Conservation (phyloP, 2,113 vertebrate species). For the Ptilorrhoa leucosticta region DNA sequence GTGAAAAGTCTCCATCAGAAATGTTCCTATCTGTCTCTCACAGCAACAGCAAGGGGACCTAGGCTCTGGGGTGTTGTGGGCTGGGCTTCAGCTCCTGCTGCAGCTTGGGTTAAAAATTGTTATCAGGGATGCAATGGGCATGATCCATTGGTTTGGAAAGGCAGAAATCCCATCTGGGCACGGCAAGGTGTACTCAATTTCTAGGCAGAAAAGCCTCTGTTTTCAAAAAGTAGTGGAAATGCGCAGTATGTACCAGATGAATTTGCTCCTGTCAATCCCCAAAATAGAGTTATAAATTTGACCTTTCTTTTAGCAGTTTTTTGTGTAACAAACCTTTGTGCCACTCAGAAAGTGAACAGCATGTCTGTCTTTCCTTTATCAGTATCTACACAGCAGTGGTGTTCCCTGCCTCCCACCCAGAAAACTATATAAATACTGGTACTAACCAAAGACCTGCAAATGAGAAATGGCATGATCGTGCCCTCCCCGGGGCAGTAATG, state of each 20-base stretch:
- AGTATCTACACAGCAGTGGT: rapidly evolving
- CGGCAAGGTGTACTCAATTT: rapidly evolving
- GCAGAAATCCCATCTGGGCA: not conserved
- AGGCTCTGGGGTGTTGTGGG: rapidly evolving
- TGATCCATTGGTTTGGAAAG: not conserved
- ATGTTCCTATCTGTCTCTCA: rapidly evolving
- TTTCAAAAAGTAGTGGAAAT: not conserved
- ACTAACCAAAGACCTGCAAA: not conserved
- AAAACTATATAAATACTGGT: rapidly evolving
- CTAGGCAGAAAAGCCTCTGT: not conserved
- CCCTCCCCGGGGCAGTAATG: no score
- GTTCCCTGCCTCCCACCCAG: rapidly evolving
- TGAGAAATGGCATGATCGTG: rapidly evolving
- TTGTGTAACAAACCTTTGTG: not conserved
- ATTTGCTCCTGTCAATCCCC: no score
- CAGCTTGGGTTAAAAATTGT: no score
- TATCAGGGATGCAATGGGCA: rapidly evolving
- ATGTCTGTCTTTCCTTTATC: not conserved
- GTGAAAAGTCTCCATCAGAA: rapidly evolving
- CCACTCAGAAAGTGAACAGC: rapidly evolving
- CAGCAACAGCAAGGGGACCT: not conserved
- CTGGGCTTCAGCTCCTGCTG: not conserved
- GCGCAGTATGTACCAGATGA: rapidly evolving
- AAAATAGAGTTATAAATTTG: rapidly evolving
- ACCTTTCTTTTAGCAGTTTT: not conserved